Base-by-base conservation (phyloP, 2,888 invertebrate species). In the Epiblema foenella region DNA sequence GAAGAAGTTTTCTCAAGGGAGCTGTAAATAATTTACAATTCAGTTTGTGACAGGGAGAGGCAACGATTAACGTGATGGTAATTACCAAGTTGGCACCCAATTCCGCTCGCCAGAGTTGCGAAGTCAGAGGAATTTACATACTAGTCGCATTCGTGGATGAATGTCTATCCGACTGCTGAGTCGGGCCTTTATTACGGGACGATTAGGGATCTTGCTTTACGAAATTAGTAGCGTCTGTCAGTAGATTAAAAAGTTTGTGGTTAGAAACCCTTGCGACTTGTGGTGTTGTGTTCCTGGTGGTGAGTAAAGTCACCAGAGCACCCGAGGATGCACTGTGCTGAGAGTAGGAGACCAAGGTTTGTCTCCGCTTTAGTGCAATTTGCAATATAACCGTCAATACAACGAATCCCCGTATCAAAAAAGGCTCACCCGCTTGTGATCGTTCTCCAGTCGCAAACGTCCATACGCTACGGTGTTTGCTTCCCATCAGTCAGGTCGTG, bases 21-120 rank as follows among this genome's bases (percentile, higher is more conserved):
- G 54, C 75, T 75, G 75, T 75, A 77, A 78, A 78, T 77, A 74
- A 77, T 77, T 75, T 75, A 74, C 75, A 74, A 76, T 75, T 73
- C 77, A 76, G 69, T 78, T 75, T 69, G 74, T 69, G 77, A 71
- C 66, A 66, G 60, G 56, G 62, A 68, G 69, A 49, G 67, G 58
- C 51, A 71, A 68, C 68, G 73, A 73, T 73, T 73, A 73, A 68
- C 71, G 49, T 73, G 67, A 64, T 64, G 64, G 70, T 67, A 73
- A 73, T 73, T 73, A 64, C 58, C 15, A 69, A 69, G 63, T 58
- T 51, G 64, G 52, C 69, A 17, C 64, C 66, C 37, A 51, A 69
- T 73, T 73, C 60, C 70, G 66, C 60, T 60, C 66, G 60, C 37
- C 59, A 73, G 66, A 73, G 70, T 70, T 70, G 62, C 51, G 57